A percentile compares a stretch with the other conserved stretches of the same genome.
phyloP scores from a whole-genome alignment of 92 coral and sea anemone species.

The Phenganax subtilis region DNA sequence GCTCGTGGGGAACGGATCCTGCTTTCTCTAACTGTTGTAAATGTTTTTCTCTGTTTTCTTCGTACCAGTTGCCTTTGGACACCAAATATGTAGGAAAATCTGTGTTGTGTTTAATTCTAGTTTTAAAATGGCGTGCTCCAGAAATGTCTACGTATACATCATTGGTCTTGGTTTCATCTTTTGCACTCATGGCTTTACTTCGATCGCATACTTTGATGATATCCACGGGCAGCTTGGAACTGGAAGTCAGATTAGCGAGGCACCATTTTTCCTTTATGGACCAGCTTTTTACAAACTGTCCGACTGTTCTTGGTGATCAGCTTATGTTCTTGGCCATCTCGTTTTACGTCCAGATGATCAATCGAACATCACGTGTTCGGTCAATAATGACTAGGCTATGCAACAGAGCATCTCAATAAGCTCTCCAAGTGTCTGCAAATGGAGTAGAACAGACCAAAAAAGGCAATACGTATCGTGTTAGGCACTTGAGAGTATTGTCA shows the following conservation, averaged over 20 bases:
- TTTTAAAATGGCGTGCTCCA: not conserved
- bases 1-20: no score
- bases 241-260: no score
- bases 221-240: no score
- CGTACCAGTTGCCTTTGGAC: not conserved
- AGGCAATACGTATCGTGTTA: slow-evolving; percentile 22
- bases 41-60: not conserved
- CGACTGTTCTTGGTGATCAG: not conserved
- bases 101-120: not conserved
- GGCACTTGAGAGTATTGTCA: slow-evolving; percentile 1
- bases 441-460: slow-evolving; percentile 23
- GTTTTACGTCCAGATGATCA: no score
- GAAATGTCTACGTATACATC: not conserved
- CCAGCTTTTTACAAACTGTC: slow-evolving; percentile 42
- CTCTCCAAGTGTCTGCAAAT: slow-evolving; percentile 5
- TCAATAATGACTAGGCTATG: slow-evolving; percentile 4
- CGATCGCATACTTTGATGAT: no score
- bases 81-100: not conserved
- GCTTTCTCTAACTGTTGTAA: no score
- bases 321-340: no score
- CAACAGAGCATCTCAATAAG: slow-evolving; percentile 19
- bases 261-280: no score
- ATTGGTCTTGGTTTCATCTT: no score
- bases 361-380: no score
- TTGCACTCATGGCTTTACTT: no score